Conservation (phyloP, 2,888 invertebrate genomes). For the Stenichneumon culpator region DNA sequence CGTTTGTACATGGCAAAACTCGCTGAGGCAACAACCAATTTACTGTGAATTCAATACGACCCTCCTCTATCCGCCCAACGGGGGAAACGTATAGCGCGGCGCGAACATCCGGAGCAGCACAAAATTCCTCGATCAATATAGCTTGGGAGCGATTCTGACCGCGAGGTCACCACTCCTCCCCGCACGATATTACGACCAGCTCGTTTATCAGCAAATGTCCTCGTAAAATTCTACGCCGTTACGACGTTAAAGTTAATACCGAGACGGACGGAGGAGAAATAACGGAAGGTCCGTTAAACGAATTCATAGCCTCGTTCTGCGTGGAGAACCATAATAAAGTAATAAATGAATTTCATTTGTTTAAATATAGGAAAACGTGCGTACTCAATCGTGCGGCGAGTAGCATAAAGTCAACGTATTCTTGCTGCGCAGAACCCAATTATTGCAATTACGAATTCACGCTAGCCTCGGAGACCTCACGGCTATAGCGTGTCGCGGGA, state of each 20-base stretch:
- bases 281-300: neutral
- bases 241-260: slow-evolving; percentile 16
- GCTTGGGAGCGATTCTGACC: slow-evolving; percentile 45
- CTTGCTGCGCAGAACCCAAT: neutral
- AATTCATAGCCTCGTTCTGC: slow-evolving; percentile 19
- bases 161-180: slow-evolving; percentile 25
- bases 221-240: slow-evolving; percentile 17
- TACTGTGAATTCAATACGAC: slow-evolving; percentile 23
- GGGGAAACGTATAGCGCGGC: slow-evolving; percentile 7
- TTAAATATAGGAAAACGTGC: neutral
- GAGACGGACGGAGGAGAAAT: neutral
- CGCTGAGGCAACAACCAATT: slow-evolving; percentile 40
- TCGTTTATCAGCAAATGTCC: slow-evolving; percentile 8
- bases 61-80: neutral
- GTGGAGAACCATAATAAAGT: neutral
- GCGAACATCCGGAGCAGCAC: slow-evolving; percentile 7
- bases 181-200: slow-evolving; percentile 1
- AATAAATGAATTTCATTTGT: neutral
- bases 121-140: slow-evolving; percentile 61
- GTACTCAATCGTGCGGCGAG: neutral
- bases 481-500: neutral
- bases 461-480: slow-evolving; percentile 27
- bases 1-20: slow-evolving; percentile 8
- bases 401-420: neutral
- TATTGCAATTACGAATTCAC: slow-evolving; percentile 13